Conservation (phyloP, 2,797 vertebrate genomes). For the Sebastes flavidus region DNA sequence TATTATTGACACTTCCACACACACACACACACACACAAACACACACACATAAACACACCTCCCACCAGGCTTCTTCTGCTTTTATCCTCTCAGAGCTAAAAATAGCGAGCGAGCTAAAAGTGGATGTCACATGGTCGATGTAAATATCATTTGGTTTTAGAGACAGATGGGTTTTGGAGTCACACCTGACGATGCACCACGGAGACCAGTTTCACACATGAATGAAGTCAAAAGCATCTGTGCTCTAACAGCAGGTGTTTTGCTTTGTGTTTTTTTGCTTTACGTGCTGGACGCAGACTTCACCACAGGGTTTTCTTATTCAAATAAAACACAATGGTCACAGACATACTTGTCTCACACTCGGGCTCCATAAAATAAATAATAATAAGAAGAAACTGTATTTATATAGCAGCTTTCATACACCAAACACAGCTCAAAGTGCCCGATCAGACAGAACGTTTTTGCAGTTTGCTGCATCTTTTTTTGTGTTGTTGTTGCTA, state of each 20-base stretch:
- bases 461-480: too few relatives aligned
- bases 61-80: constrained; percentile 35
- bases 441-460: too few relatives aligned
- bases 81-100: constrained; percentile 37
- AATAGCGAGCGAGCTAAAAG: constrained; percentile 50
- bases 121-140: constrained; percentile 21
- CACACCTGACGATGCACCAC: background rate
- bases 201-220: background rate
- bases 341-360: background rate
- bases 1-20: constrained; percentile 45
- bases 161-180: background rate
- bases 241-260: background rate
- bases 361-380: too few relatives aligned
- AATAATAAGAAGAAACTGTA: too few relatives aligned
- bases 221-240: background rate
- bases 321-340: background rate
- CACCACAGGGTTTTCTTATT: background rate
- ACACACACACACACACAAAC: background rate
- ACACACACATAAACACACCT: constrained; percentile 13
- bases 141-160: constrained; percentile 37
- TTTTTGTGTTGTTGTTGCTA: too few relatives aligned
- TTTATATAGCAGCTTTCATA: too few relatives aligned
- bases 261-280: background rate
- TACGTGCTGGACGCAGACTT: background rate
- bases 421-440: too few relatives aligned